These are phyloP conservation scores for Colletes collaris DNA, from an alignment of 2,888 invertebrate genomes.

Conservation along the genomic window DNA sequence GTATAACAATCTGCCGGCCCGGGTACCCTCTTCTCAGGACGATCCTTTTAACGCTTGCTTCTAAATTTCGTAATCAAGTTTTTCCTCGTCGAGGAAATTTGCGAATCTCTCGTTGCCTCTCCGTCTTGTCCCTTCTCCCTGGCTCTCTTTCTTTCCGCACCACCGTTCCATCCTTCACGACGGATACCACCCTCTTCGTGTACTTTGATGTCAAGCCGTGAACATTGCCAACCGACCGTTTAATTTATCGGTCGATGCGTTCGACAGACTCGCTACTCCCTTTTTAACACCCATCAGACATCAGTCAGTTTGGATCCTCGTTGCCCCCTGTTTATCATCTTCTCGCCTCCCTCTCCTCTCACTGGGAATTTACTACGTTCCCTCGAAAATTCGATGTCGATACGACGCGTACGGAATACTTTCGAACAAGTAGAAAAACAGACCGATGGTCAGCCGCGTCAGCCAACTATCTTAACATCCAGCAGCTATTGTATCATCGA, in stretches of 20 bases:
- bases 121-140: conserved; percentile 10
- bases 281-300: conserved; percentile 62
- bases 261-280: conserved; percentile 70
- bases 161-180: conserved; percentile 37
- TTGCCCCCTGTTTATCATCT: conserved; percentile 23
- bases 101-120: conserved; percentile 71
- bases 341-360: neutral
- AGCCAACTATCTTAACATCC: too few relatives aligned
- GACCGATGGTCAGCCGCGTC: too few relatives aligned
- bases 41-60: conserved; percentile 78
- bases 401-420: too few relatives aligned
- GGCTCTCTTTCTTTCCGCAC: conserved; percentile 9
- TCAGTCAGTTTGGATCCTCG: conserved; percentile 50
- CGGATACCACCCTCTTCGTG: conserved; percentile 52
- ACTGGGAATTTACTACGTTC: neutral
- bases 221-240: conserved; percentile 78
- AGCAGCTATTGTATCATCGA: too few relatives aligned
- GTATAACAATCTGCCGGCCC: conserved; percentile 74
- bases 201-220: conserved; percentile 79
- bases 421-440: too few relatives aligned
- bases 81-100: conserved; percentile 78
- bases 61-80: conserved; percentile 81
- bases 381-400: too few relatives aligned
- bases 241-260: conserved; percentile 80
- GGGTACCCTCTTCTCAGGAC: conserved; percentile 58